A percentile compares a stretch with the other conserved stretches of the same genome.
These are phyloP conservation scores for Sebastes oblongus DNA, from an alignment of 2,797 vertebrate species.

Conservation along the genomic window DNA sequence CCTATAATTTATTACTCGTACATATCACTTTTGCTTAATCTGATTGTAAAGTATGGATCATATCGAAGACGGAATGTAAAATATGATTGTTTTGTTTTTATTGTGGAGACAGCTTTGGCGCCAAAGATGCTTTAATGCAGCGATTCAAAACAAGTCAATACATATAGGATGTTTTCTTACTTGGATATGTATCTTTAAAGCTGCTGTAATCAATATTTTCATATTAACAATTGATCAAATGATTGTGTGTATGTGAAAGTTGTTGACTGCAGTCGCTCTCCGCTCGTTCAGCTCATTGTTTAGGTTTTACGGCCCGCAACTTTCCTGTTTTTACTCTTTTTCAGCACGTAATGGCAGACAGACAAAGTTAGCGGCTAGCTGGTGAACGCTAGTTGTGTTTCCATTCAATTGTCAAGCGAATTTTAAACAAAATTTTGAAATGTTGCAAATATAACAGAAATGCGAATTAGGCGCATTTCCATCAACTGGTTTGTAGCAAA, in stretches of 20 bases:
- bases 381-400: too few relatives aligned
- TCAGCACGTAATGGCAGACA: too few relatives aligned
- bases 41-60: slow-evolving; percentile 8
- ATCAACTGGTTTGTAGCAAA: too few relatives aligned
- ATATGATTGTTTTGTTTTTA: neutral
- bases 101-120: neutral
- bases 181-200: neutral
- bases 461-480: too few relatives aligned
- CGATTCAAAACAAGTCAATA: neutral
- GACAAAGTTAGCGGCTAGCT: too few relatives aligned
- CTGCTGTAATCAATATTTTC: neutral
- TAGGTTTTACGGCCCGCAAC: neutral
- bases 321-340: neutral
- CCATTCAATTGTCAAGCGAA: too few relatives aligned
- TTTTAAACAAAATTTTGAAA: too few relatives aligned
- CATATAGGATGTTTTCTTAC: neutral
- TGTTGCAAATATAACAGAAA: too few relatives aligned
- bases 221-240: neutral
- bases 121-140: neutral
- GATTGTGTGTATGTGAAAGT: neutral
- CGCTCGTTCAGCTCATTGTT: neutral
- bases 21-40: slow-evolving; percentile 12
- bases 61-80: neutral
- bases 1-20: neutral
- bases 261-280: neutral